phyloP scores from a whole-genome alignment of 2,797 vertebrate genomes.

The Schizothorax lantsangensis region DNA sequence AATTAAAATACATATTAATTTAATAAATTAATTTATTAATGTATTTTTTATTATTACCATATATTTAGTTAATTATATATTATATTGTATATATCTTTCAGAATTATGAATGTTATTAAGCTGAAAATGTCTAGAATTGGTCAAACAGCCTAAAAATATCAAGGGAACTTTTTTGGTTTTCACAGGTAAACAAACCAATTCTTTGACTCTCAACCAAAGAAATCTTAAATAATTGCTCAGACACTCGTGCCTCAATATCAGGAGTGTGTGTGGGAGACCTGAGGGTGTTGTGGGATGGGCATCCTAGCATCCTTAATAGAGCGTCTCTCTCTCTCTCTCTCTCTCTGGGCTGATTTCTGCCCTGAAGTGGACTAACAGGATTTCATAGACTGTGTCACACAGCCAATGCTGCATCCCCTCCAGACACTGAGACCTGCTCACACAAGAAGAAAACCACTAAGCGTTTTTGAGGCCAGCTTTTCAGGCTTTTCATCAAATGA shows the following conservation, averaged over 20 bases:
- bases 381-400: constrained; percentile 46
- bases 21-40: neutral
- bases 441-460: constrained; percentile 52
- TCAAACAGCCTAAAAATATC: neutral
- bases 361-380: constrained; percentile 48
- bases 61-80: neutral
- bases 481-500: constrained; percentile 48
- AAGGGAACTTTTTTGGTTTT: neutral
- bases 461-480: constrained; percentile 52
- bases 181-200: neutral
- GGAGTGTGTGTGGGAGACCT: constrained; percentile 1
- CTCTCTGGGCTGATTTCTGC: constrained; percentile 26
- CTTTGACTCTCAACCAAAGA: neutral
- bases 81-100: neutral
- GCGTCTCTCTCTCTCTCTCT: neutral
- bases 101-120: neutral
- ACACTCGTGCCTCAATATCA: neutral
- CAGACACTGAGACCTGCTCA: constrained; percentile 42
- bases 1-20: neutral
- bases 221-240: neutral
- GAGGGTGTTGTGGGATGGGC: constrained; percentile 15
- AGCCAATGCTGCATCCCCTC: constrained; percentile 43
- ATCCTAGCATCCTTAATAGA: constrained; percentile 23
- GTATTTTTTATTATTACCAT: neutral
- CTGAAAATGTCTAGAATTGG: neutral